Base-by-base conservation (phyloP, 2,797 vertebrate genomes). In the Okamejei kenojei region DNA sequence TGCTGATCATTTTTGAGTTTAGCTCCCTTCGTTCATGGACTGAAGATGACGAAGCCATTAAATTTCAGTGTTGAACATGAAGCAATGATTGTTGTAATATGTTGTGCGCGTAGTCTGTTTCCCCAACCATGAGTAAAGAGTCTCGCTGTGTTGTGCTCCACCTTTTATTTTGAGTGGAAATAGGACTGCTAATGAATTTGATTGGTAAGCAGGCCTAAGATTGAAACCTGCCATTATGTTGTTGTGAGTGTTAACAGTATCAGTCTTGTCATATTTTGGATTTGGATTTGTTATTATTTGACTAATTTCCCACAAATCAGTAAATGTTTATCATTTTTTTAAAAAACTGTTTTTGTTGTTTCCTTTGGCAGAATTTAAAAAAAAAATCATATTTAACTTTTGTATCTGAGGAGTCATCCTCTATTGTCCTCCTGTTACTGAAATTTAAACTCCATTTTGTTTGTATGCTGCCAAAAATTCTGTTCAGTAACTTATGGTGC, bases 401-500 rank as follows among this genome's bases (percentile, higher is more conserved):
- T 19, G 32, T 32, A 63, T 68, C 35, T 88, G 61, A 88, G 29
- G 29, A 63, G 35, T 5, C 68, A 29, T 73, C 13, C 45, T 45
- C 10, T 26, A 76, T 45, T 68, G 73, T 73, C 45, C 26, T 23
- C 61, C 84, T 92, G 23, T 92, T 7, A 26, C 54, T 73, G 19
- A 71, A 71, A 73, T 73, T 32, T 4, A 6, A 54, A 73, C 88
- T 73, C 86, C 84, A 88, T 68, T 65, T 81, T 90, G 82, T 90
- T 29, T n/a, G 38, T 7, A 19, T 7, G 68, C 61, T 88, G 84
- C 84, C 21, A 8, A 88, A 88, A 68, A 68, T 8, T 68, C n/a
- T 9, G 63, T 68, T 88, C 15, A 9, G 71, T 92, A 92, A 92
- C 71, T 92, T 92, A 92, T 71, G 26, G 23, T 92, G 71, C 71